Conservation (phyloP, 2,888 invertebrate species). For the Sinodicranocentrus sp. region DNA sequence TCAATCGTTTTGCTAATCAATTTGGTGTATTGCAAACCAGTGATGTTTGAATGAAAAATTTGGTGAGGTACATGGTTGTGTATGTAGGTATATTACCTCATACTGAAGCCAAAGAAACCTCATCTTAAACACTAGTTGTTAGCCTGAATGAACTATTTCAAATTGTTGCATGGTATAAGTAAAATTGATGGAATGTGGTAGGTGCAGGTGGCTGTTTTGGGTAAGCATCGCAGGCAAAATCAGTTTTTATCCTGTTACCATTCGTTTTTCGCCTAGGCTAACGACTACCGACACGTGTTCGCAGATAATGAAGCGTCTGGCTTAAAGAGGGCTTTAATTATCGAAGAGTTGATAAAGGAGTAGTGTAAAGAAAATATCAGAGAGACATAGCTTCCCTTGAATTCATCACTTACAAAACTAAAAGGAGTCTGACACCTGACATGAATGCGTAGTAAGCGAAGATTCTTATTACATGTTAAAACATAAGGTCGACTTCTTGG, state of each 20-base stretch:
- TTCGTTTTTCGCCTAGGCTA: slow-evolving; percentile 26
- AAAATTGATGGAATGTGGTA: slow-evolving; percentile 63
- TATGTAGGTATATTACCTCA: too few relatives aligned
- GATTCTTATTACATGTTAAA: not conserved
- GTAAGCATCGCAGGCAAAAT: slow-evolving; percentile 23
- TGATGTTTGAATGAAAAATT: too few relatives aligned
- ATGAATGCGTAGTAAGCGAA: slow-evolving; percentile 3
- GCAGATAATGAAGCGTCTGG: slow-evolving; percentile 62
- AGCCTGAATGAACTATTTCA: slow-evolving; percentile 54
- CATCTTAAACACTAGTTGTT: too few relatives aligned
- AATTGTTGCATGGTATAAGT: slow-evolving; percentile 44
- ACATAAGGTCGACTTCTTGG: not conserved
- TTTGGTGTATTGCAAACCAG: too few relatives aligned
- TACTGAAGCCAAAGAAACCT: too few relatives aligned
- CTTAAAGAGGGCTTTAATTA: slow-evolving; percentile 65
- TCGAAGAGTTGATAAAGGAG: slow-evolving; percentile 45
- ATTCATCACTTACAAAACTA: slow-evolving; percentile 51
- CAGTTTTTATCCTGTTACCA: slow-evolving; percentile 27
- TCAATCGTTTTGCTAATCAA: too few relatives aligned
- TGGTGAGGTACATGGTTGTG: too few relatives aligned
- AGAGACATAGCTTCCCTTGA: slow-evolving; percentile 58
- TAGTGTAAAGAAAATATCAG: not conserved
- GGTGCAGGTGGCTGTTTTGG: slow-evolving; percentile 52
- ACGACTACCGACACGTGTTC: slow-evolving; percentile 61
- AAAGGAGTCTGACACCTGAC: slow-evolving; percentile 66